phyloP scores from a whole-genome alignment of 2,888 invertebrate species.

The Taphrorychus bicolor region DNA sequence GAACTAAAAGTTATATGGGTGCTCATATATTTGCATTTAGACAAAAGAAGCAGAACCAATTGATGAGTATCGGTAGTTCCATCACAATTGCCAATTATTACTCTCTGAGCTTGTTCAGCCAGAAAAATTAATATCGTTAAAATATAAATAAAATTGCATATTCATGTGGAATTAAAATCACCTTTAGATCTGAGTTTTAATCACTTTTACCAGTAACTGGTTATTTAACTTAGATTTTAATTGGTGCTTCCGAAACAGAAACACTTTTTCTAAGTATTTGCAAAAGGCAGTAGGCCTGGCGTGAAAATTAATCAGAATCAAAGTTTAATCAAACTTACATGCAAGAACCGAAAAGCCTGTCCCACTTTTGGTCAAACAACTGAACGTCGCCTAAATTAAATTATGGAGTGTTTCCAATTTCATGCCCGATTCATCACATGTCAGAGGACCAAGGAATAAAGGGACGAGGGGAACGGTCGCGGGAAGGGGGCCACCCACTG shows the following conservation, averaged over 20 bases:
- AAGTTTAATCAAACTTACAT: conserved; percentile 27
- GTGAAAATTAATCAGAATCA: conserved; percentile 40
- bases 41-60: not conserved
- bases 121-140: not conserved
- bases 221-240: not conserved
- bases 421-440: conserved; percentile 43
- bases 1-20: not conserved
- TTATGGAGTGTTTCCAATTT: conserved; percentile 43
- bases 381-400: conserved; percentile 36
- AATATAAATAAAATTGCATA: not conserved
- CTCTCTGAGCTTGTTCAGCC: not conserved
- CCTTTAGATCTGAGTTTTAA: not conserved
- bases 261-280: too few species aligned
- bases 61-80: not conserved
- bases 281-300: too few species aligned
- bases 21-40: not conserved
- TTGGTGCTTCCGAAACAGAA: too few species aligned
- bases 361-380: conserved; percentile 39
- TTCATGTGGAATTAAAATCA: not conserved
- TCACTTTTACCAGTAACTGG: not conserved
- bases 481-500: conserved; percentile 26
- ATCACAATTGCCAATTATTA: not conserved
- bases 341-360: conserved; percentile 15
- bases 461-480: conserved; percentile 13
- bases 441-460: conserved; percentile 34